Evolutionary conservation across 2,113 vertebrate species (phyloP).

Genomic region (Dissostichus mawsoni): DNA sequence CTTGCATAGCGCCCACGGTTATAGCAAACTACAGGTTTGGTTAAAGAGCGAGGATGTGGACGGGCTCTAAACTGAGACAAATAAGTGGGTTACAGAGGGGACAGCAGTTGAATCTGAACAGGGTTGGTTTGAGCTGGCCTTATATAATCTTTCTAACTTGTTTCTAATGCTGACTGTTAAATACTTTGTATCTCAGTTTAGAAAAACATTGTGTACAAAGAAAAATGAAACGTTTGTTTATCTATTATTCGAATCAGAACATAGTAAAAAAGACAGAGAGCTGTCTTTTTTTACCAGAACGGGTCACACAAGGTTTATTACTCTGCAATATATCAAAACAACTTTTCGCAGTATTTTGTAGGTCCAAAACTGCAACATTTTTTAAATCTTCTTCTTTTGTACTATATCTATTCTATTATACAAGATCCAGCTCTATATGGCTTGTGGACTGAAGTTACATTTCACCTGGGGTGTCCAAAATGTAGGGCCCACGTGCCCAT

Average conservation of each 20-base stretch:
- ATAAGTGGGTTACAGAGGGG: constrained; percentile 46
- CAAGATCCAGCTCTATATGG: constrained; percentile 62
- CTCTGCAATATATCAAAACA: constrained; percentile 84
- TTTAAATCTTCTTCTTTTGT: constrained; percentile 79
- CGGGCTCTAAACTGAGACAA: constrained; percentile 57
- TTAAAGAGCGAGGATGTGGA: constrained; percentile 52
- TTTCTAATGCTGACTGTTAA: constrained; percentile 87
- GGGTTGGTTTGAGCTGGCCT: constrained; percentile 83
- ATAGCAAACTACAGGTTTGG: background rate
- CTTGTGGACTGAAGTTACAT: constrained; percentile 73
- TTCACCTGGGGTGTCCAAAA: constrained; percentile 73
- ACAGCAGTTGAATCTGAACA: constrained; percentile 56
- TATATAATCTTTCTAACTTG: constrained; percentile 85
- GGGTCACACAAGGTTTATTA: constrained; percentile 83
- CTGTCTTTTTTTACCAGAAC: constrained; percentile 69
- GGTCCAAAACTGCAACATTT: constrained; percentile 76
- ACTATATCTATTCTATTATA: constrained; percentile 74
- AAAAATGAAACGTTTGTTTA: constrained; percentile 56
- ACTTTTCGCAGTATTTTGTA: constrained; percentile 84
- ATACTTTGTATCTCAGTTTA: constrained; percentile 85
- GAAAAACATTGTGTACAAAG: constrained; percentile 67
- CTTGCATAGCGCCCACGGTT: constrained; percentile 27
- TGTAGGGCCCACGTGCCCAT: constrained; percentile 36
- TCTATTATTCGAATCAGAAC: constrained; percentile 74
- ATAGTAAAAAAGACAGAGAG: constrained; percentile 72